These are phyloP conservation scores for Chrysogorgia sp. DNA, from an alignment of 92 coral and sea anemone species.

Conservation along the genomic window DNA sequence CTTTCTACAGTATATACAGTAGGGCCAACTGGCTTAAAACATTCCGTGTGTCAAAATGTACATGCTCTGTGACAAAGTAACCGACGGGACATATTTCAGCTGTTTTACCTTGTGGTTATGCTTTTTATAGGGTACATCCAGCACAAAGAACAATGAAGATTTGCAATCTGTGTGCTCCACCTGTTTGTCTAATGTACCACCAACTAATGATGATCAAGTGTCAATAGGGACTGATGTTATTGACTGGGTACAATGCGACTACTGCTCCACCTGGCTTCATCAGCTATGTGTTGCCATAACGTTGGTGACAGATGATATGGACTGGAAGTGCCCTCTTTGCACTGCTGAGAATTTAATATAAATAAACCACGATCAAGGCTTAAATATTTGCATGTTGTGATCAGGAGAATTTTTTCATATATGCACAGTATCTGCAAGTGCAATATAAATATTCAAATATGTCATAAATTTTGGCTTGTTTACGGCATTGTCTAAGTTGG, in stretches of 20 bases:
- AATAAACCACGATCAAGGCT: too few relatives aligned
- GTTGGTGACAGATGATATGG: background rate
- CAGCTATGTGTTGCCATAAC: constrained; percentile 15
- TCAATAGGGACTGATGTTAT: constrained; percentile 4
- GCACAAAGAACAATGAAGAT: background rate
- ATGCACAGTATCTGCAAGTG: too few relatives aligned
- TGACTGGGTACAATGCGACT: constrained; percentile 45
- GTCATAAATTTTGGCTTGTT: too few relatives aligned
- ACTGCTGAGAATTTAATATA: background rate
- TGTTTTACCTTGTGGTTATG: background rate
- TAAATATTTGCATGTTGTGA: too few relatives aligned
- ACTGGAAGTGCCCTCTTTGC: constrained; percentile 29
- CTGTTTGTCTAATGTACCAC: constrained; percentile 38
- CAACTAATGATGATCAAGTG: constrained; percentile 1
- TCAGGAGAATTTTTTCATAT: too few relatives aligned
- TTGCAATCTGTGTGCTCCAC: constrained; percentile 16
- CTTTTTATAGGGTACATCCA: background rate
- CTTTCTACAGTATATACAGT: background rate
- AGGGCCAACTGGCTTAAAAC: too few relatives aligned
- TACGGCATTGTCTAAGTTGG: too few relatives aligned
- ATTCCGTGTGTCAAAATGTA: background rate
- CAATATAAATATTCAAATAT: too few relatives aligned
- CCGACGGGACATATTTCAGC: background rate
- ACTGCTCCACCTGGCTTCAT: constrained; percentile 42
- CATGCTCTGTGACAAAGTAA: background rate